Conservation (phyloP, 2,113 vertebrate species). For the Oxyura jamaicensis region DNA sequence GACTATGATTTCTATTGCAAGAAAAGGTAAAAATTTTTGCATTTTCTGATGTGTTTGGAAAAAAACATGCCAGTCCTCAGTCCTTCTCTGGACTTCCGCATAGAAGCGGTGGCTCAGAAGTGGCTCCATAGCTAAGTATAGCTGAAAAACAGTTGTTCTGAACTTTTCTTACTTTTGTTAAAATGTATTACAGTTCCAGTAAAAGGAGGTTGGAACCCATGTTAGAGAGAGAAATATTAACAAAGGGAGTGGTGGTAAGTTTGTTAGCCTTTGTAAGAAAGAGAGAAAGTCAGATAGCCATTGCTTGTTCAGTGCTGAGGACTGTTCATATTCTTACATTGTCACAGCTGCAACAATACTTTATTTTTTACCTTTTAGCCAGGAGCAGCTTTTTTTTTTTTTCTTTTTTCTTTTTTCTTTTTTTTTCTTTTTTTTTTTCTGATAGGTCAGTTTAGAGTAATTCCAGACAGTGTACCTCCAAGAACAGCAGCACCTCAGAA, state of each 20-base stretch:
- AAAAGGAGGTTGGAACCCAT: background rate
- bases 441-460: background rate
- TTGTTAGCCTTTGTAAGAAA: background rate
- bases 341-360: background rate
- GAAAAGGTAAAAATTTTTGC: background rate
- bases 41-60: background rate
- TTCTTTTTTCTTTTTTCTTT: too few species aligned
- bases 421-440: too few species aligned
- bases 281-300: background rate
- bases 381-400: too few species aligned
- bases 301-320: background rate
- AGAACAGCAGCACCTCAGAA: background rate
- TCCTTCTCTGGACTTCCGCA: background rate
- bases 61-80: background rate
- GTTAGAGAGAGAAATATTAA: background rate
- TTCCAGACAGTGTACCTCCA: background rate
- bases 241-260: background rate
- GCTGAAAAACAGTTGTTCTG: background rate
- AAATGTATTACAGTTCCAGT: background rate
- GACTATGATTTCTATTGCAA: background rate
- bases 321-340: background rate
- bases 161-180: background rate
- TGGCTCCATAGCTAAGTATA: background rate
- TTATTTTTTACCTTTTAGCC: background rate
- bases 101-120: background rate